A percentile compares a stretch with the other conserved stretches of the same genome.
Conservation (phyloP, 2,888 invertebrate species). For the Sarcophaga rosellei region DNA sequence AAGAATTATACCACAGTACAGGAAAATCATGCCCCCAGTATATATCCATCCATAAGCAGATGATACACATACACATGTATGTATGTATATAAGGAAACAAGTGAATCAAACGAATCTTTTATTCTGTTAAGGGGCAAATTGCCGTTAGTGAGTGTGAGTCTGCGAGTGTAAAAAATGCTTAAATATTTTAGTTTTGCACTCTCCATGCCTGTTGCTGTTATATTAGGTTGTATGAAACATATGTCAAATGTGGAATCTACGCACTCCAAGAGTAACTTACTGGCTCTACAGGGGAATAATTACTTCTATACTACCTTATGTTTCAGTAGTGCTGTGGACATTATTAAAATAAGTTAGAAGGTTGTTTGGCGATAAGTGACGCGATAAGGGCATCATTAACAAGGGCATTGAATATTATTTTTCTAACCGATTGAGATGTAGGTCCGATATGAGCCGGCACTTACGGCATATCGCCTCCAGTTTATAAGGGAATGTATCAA, state of each 20-base stretch:
- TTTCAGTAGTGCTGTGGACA: too few species aligned
- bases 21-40: slow-evolving; percentile 1
- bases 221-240: background rate
- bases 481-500: too few species aligned
- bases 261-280: too few species aligned
- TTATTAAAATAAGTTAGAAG: too few species aligned
- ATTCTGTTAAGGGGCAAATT: slow-evolving; percentile 54
- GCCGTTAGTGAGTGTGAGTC: background rate
- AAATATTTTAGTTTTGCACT: background rate
- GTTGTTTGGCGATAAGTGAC: too few species aligned
- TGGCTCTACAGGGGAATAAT: too few species aligned
- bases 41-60: slow-evolving; percentile 15
- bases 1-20: background rate
- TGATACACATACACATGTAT: background rate
- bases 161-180: background rate
- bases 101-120: slow-evolving; percentile 18
- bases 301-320: too few species aligned
- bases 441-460: too few species aligned
- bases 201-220: background rate
- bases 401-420: too few species aligned
- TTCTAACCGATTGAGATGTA: too few species aligned
- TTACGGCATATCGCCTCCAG: too few species aligned
- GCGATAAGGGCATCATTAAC: too few species aligned
- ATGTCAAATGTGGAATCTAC: background rate
- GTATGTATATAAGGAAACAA: slow-evolving; percentile 13